Conservation (phyloP, 2,113 vertebrate species). For the Oplegnathus fasciatus region DNA sequence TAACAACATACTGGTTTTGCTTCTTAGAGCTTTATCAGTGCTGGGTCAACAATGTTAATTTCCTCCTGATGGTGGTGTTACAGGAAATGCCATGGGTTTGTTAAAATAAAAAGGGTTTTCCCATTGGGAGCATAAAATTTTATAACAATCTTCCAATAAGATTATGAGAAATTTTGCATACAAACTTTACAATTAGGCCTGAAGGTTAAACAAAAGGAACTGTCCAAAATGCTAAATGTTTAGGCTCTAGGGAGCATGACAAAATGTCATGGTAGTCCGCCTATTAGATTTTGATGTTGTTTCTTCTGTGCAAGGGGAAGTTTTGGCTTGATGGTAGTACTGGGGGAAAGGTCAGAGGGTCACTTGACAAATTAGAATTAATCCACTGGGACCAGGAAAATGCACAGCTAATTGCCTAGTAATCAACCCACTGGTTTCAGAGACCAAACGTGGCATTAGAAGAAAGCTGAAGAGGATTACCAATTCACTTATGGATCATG, state of each 20-base stretch:
- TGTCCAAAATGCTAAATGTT: background rate
- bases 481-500: background rate
- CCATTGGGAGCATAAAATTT: slow-evolving; percentile 9
- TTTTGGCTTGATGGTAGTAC: background rate
- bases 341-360: background rate
- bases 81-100: slow-evolving; percentile 47
- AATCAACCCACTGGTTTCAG: background rate
- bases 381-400: background rate
- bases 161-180: background rate
- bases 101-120: slow-evolving; percentile 32
- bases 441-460: background rate
- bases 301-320: background rate
- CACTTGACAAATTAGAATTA: background rate
- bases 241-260: background rate
- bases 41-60: background rate
- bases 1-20: slow-evolving; percentile 2
- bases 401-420: background rate
- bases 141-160: background rate
- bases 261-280: background rate
- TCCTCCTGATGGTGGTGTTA: background rate
- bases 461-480: background rate
- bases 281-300: background rate
- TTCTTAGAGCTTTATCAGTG: slow-evolving; percentile 17
- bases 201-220: background rate
- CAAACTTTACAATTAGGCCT: background rate